A percentile compares a stretch with the other conserved stretches of the same genome.
Conservation (phyloP, 2,797 vertebrate species). For the Ctenosaura bakeri region DNA sequence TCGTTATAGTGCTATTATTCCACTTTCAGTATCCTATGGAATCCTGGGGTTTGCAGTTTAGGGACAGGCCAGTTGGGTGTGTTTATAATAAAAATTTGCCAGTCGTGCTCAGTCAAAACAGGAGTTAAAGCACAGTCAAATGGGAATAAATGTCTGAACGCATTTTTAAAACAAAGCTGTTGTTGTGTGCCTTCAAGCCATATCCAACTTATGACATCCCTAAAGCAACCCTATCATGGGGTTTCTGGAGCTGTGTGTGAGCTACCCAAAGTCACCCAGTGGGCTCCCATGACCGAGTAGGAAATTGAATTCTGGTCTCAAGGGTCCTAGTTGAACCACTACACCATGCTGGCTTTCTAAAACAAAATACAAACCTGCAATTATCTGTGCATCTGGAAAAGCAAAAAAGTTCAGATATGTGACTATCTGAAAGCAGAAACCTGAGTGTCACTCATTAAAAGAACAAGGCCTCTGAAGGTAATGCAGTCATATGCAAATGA, state of each 20-base stretch:
- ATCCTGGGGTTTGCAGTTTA: no score
- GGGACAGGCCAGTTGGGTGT: no score
- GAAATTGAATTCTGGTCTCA: no score
- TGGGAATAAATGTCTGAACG: background rate
- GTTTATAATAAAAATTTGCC: background rate
- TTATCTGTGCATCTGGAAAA: background rate
- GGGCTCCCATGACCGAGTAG: no score
- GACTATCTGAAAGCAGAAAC: background rate
- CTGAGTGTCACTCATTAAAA: conserved; percentile 20
- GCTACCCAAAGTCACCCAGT: no score
- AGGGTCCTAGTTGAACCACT: no score
- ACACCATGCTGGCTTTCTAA: background rate
- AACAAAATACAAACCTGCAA: background rate
- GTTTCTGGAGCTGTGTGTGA: no score
- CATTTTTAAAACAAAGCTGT: background rate
- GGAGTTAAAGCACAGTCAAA: background rate
- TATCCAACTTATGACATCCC: no score
- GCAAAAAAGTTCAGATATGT: conserved; percentile 6
- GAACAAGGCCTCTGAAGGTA: conserved; percentile 21
- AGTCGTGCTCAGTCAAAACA: background rate
- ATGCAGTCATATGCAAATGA: conserved; percentile 37
- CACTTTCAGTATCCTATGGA: no score
- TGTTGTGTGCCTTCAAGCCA: no score
- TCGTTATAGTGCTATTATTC: no score
- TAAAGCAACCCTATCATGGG: no score